phyloP scores from a whole-genome alignment of 2,113 vertebrate species.

The Heptranchias perlo region DNA sequence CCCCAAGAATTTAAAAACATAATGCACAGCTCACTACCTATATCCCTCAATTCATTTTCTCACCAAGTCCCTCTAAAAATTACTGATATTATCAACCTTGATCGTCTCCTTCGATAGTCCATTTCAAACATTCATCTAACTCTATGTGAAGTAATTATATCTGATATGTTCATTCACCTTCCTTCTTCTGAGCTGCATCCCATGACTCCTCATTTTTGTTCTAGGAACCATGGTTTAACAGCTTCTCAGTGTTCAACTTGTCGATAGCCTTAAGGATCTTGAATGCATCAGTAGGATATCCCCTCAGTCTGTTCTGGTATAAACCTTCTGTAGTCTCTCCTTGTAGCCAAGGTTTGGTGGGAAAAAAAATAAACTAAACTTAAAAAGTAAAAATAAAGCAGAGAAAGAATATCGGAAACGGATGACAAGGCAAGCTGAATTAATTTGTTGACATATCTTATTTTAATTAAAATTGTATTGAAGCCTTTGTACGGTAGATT shows the following conservation, averaged over 20 bases:
- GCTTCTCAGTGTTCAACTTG: not conserved
- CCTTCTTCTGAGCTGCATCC: not conserved
- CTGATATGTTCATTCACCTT: not conserved
- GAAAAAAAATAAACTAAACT: not conserved
- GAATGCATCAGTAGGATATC: not conserved
- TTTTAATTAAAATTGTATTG: slow-evolving; percentile 20
- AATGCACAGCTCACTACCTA: not conserved
- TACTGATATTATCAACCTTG: not conserved
- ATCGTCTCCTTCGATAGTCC: not conserved
- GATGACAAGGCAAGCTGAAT: not conserved
- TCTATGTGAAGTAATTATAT: not conserved
- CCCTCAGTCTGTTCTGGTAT: not conserved
- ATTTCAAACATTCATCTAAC: not conserved
- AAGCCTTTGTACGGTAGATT: not conserved
- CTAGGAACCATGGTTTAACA: not conserved
- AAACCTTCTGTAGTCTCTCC: not conserved
- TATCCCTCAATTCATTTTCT: not conserved
- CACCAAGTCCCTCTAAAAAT: not conserved
- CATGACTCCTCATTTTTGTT: not conserved
- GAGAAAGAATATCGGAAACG: not conserved
- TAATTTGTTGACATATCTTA: not conserved
- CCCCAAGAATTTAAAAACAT: not conserved
- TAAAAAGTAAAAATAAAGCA: not conserved
- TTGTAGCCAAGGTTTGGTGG: not conserved
- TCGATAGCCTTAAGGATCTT: not conserved